A percentile compares a stretch with the other conserved stretches of the same genome.
phyloP scores from a whole-genome alignment of 2,888 invertebrate species.

The Ganaspis brasiliensis region DNA sequence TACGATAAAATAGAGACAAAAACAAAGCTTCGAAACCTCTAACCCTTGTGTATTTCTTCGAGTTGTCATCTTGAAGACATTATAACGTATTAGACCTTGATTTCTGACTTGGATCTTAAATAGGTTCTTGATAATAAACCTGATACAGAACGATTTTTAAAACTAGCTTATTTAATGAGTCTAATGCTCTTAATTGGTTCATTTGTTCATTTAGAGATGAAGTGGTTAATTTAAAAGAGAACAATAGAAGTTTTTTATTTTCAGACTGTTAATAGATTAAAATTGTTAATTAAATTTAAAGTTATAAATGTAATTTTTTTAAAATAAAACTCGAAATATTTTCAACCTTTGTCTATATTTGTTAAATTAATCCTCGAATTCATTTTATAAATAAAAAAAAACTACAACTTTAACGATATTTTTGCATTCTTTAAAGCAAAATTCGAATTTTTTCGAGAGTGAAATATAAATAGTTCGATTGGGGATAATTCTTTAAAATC shows the following conservation, averaged over 20 bases:
- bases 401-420: too few species aligned
- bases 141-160: neutral
- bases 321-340: too few species aligned
- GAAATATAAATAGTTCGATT: conserved; percentile 20
- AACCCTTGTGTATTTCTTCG: conserved; percentile 7
- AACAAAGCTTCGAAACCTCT: conserved; percentile 14
- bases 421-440: neutral
- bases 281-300: too few species aligned
- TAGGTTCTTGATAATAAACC: neutral
- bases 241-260: neutral
- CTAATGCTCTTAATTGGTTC: conserved; percentile 18
- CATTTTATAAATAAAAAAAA: too few species aligned
- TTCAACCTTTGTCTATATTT: too few species aligned
- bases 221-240: neutral
- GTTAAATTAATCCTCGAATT: too few species aligned
- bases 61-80: neutral
- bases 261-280: neutral
- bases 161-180: conserved; percentile 7
- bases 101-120: conserved; percentile 5
- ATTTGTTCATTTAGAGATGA: conserved; percentile 9
- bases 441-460: neutral
- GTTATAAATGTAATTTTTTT: too few species aligned
- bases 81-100: neutral
- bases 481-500: neutral
- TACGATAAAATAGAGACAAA: conserved; percentile 24